A percentile compares a stretch with the other conserved stretches of the same genome.
These are phyloP conservation scores for Cataglyphis rosenhaueri DNA, from an alignment of 2,888 invertebrate species.

Conservation along the genomic window DNA sequence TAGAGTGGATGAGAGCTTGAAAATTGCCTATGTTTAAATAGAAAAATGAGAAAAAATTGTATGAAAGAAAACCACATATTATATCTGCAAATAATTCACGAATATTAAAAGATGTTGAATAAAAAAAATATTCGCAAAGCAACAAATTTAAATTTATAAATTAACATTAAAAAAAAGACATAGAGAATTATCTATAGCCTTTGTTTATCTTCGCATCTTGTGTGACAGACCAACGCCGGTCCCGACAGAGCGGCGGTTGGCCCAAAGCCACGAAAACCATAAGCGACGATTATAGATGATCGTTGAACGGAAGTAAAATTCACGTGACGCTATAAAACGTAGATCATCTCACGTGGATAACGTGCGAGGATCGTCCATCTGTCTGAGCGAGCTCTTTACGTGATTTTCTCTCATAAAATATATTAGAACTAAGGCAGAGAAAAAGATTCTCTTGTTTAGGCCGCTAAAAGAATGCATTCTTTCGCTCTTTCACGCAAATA, in stretches of 20 bases:
- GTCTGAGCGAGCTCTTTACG: constrained; percentile 59
- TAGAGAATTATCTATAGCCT: constrained; percentile 29
- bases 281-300: constrained; percentile 79
- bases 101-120: neutral
- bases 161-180: neutral
- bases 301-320: constrained; percentile 82
- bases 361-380: constrained; percentile 62
- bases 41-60: too few relatives aligned
- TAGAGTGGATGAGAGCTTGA: too few relatives aligned
- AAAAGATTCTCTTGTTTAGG: constrained; percentile 35
- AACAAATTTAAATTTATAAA: neutral
- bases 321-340: constrained; percentile 70
- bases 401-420: constrained; percentile 61
- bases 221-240: constrained; percentile 85
- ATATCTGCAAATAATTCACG: neutral
- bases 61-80: too few relatives aligned
- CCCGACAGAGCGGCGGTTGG: constrained; percentile 80
- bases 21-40: too few relatives aligned
- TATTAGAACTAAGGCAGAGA: constrained; percentile 11
- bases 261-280: constrained; percentile 84
- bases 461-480: constrained; percentile 25
- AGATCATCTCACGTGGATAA: constrained; percentile 69
- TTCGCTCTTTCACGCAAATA: constrained; percentile 62
- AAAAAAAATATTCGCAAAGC: neutral
- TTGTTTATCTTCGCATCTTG: constrained; percentile 85